Conservation (phyloP, 2,888 invertebrate species). For the Nomada goodeniana region DNA sequence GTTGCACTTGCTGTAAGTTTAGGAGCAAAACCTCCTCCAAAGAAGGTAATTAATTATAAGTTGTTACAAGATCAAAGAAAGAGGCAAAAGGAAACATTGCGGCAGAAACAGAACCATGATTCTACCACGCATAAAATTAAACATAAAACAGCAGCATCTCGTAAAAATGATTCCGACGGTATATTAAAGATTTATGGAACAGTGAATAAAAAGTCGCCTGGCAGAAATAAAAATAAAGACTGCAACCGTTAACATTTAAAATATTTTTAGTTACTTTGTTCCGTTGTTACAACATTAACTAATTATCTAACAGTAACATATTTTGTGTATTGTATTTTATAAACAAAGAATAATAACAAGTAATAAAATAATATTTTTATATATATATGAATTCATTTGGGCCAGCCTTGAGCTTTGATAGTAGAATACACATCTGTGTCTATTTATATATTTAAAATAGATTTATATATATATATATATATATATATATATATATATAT, state of each 20-base stretch:
- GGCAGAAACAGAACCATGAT: conserved; percentile 73
- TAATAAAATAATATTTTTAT: conserved; percentile 81
- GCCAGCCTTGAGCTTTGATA: conserved; percentile 69
- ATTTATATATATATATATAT: conserved; percentile 66
- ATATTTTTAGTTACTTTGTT: conserved; percentile 69
- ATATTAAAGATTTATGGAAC: conserved; percentile 80
- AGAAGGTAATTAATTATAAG: conserved; percentile 89
- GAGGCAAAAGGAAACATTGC: conserved; percentile 84
- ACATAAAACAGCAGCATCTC: conserved; percentile 42
- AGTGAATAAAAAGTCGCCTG: conserved; percentile 63
- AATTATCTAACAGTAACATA: conserved; percentile 73
- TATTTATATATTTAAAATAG: conserved; percentile 70
- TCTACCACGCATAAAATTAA: conserved; percentile 61
- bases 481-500: conserved; percentile 65
- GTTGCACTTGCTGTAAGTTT: conserved; percentile 91
- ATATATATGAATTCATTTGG: conserved; percentile 70
- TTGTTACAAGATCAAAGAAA: conserved; percentile 88
- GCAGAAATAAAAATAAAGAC: conserved; percentile 53
- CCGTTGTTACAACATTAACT: conserved; percentile 72
- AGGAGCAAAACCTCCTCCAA: conserved; percentile 93
- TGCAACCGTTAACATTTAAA: conserved; percentile 68
- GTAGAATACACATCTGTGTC: conserved; percentile 64
- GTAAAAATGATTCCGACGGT: conserved; percentile 55
- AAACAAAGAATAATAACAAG: conserved; percentile 79
- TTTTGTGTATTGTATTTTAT: conserved; percentile 72